phyloP scores from a whole-genome alignment of 1,140 invertebrate genomes.

The Alviniconcha marisindica region DNA sequence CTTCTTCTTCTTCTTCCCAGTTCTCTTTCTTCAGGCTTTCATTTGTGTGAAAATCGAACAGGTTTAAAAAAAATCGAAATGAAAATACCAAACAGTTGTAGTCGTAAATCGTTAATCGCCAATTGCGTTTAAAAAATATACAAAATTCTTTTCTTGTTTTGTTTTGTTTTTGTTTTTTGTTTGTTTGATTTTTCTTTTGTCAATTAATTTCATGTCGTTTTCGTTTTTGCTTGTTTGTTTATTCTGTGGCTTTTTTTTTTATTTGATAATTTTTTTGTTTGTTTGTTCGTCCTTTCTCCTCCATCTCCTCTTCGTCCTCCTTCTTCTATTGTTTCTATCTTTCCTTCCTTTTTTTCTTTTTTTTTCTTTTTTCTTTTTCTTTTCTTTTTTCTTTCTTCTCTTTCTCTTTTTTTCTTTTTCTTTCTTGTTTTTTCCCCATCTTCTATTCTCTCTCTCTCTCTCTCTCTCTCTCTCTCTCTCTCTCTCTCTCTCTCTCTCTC shows the following conservation, averaged over 20 bases:
- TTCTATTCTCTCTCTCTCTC: constrained; percentile 27
- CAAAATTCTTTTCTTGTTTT: not conserved
- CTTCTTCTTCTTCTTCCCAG: not conserved
- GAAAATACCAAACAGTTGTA: no score
- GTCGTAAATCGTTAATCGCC: no score
- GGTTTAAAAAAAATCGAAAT: no score
- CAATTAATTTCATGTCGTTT: not conserved
- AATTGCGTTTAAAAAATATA: no score
- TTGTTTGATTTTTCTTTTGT: not conserved
- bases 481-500: constrained; percentile 22
- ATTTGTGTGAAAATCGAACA: no score
- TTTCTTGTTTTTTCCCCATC: not conserved
- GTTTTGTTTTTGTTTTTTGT: not conserved
- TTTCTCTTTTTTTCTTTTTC: not conserved
- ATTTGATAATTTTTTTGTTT: not conserved
- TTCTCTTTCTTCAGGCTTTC: not conserved
- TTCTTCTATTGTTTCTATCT: not conserved
- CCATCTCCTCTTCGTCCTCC: not conserved
- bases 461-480: constrained; percentile 26
- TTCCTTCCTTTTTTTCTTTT: not conserved
- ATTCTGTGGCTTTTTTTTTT: not conserved
- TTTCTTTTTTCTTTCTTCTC: not conserved
- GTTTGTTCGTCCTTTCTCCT: not conserved
- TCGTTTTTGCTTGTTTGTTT: not conserved
- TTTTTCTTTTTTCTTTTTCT: not conserved